Evolutionary conservation across 2,113 vertebrate genomes (phyloP), one percentile per base, ranked within the genome.

Genomic region (Osmerus mordax): DNA sequence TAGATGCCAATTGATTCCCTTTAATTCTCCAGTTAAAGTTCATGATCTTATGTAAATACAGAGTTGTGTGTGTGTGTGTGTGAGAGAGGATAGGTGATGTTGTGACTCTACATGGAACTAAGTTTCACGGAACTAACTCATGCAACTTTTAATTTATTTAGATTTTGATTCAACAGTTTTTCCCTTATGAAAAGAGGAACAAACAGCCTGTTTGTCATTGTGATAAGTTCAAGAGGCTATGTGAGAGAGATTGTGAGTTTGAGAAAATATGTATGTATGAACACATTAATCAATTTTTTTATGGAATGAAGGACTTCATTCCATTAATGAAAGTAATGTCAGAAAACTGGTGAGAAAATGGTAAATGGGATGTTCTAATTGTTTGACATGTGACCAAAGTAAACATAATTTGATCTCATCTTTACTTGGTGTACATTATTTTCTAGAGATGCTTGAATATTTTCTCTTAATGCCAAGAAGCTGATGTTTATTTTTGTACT

Each of bases 401-500:
- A 87, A 84, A 86, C 81, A 82, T 80, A 71, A 71, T 85, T 89
- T 76, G 74, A 85, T 80, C 77, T 78, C 79, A 82, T 70, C 18
- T 70, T 87, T 89, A 32, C 77, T 89, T 87, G 87, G 72, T 90
- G 79, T 79, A 83, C 66, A 79, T 90, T 88, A 59, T 90, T 90
- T 90, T 87, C 65, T 88, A 90, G 83, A 91, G 85, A 88, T 86
- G 87, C 88, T 87, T 90, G 79, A 89, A 87, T 91, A 88, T 87
- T 86, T 89, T 90, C 81, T 87, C 82, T 90, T 75, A 47, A 90
- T 88, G 88, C 89, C 91, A 92, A 91, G 85, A 91, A 92, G 85
- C 86, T 75, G 64, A 89, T 81, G 84, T 91, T 92, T 93, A 91
- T 92, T 93, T 93, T 92, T 92, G 84, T 92, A 93, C 85, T 79